phyloP scores from a whole-genome alignment of 2,113 vertebrate genomes.

The Melanocharis versteri region DNA sequence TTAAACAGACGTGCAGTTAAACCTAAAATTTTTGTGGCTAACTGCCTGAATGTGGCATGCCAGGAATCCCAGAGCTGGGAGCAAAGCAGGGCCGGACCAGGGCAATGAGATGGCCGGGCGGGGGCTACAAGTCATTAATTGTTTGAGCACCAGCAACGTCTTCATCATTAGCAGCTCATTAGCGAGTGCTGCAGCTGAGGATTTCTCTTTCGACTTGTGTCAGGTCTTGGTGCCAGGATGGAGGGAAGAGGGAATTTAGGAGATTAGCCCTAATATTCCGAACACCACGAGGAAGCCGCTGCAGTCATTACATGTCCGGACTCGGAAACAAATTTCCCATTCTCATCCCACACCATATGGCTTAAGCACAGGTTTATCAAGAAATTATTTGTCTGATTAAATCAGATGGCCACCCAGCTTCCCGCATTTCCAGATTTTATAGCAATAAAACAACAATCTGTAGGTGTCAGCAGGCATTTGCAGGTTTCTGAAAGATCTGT shows the following conservation, averaged over 20 bases:
- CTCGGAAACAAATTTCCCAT: not conserved
- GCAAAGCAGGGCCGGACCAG: not conserved
- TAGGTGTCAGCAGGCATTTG: not conserved
- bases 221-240: not conserved
- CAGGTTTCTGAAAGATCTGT: not conserved
- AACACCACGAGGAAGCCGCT: not conserved
- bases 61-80: not conserved
- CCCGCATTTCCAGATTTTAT: not conserved
- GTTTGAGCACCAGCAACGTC: not conserved
- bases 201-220: not conserved
- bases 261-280: not conserved
- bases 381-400: constrained; percentile 32
- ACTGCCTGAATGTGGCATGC: not conserved
- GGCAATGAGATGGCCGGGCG: not conserved
- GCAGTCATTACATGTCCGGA: not conserved
- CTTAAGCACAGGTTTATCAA: not conserved
- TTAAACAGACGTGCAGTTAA: not conserved
- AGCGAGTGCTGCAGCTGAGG: not conserved
- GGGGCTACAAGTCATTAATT: not conserved
- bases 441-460: not conserved
- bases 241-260: not conserved
- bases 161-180: not conserved
- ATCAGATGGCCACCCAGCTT: not conserved
- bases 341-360: not conserved
- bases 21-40: not conserved